These are phyloP conservation scores for Aspidoscelis tigris DNA, from an alignment of 2,113 vertebrate species.

Conservation along the genomic window DNA sequence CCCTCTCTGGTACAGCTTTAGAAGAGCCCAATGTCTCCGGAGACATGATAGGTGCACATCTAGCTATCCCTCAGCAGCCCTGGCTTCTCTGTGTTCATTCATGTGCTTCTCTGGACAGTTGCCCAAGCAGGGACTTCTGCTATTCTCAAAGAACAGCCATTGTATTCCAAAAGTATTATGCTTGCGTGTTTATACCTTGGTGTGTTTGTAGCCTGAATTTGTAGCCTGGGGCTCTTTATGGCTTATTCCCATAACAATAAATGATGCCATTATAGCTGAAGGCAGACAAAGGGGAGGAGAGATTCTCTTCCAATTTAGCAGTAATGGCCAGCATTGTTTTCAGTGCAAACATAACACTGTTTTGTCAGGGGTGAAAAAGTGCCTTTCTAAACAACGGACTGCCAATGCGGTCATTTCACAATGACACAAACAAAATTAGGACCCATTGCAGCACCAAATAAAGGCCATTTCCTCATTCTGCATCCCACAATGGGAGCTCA, in stretches of 20 bases:
- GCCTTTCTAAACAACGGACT: background rate
- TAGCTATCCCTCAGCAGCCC: background rate
- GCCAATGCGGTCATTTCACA: constrained; percentile 38
- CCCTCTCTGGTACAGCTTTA: background rate
- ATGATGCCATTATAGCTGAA: background rate
- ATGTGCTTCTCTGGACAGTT: background rate
- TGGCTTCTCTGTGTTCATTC: background rate
- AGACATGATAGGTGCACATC: background rate
- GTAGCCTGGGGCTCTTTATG: background rate
- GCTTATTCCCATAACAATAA: background rate
- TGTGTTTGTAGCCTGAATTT: background rate
- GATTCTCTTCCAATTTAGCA: constrained; percentile 31
- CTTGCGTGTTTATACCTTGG: background rate
- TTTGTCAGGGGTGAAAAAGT: background rate
- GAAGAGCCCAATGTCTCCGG: background rate
- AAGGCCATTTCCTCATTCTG: constrained; percentile 11
- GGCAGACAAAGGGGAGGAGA: background rate
- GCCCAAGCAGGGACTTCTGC: background rate
- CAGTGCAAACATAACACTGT: constrained; percentile 4
- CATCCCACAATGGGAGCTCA: constrained; percentile 51
- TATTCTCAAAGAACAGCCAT: background rate
- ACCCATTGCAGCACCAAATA: constrained; percentile 36
- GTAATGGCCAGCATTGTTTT: constrained; percentile 50
- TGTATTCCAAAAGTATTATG: background rate
- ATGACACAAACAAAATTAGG: constrained; percentile 31